These are phyloP conservation scores for Cyprinodon tularosa DNA, from an alignment of 2,113 vertebrate species.

Conservation along the genomic window DNA sequence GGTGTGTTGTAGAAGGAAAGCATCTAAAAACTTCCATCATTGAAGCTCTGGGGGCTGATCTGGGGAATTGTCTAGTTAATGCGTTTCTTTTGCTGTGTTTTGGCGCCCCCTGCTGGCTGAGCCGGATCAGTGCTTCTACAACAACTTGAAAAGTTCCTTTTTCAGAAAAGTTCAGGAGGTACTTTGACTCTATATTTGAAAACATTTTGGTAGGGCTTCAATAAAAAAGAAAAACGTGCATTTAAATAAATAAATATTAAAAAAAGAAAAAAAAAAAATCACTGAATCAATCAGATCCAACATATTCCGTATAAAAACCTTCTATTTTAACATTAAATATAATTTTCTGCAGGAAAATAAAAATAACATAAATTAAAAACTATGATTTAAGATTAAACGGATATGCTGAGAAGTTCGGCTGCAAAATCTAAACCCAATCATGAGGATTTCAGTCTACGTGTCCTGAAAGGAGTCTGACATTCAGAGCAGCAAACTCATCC, in stretches of 20 bases:
- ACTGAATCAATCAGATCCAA: neutral
- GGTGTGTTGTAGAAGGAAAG: neutral
- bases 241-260: too few relatives aligned
- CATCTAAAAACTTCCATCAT: too few relatives aligned
- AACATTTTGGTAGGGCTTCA: neutral
- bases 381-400: accelerated
- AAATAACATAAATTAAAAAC: neutral
- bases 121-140: neutral
- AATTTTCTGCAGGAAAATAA: neutral
- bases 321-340: neutral
- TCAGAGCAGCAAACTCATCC: neutral
- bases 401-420: neutral
- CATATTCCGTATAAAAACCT: neutral
- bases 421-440: neutral
- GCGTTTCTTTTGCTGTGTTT: too few relatives aligned
- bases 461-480: too few relatives aligned
- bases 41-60: too few relatives aligned
- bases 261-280: too few relatives aligned
- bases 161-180: neutral
- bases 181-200: neutral
- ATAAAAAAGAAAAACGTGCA: neutral
- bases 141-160: neutral
- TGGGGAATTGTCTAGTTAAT: neutral
- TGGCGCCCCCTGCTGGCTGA: slow-evolving; percentile 32
- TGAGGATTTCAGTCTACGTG: too few relatives aligned